These are phyloP conservation scores for Erpornis zantholeuca DNA, from an alignment of 2,113 vertebrate genomes.

Conservation along the genomic window DNA sequence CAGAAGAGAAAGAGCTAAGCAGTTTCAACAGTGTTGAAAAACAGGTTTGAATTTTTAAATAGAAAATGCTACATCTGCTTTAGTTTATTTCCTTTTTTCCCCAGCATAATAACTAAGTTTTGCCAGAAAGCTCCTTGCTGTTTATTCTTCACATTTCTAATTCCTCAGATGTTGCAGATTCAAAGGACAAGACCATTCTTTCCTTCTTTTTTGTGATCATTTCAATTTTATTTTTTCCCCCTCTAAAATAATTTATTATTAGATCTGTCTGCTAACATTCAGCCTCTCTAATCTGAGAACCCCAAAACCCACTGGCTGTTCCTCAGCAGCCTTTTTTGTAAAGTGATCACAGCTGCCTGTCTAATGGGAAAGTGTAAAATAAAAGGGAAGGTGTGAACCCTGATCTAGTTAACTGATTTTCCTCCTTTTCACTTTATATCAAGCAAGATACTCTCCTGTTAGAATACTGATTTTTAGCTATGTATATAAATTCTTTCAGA, in stretches of 20 bases:
- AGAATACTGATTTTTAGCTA: not conserved
- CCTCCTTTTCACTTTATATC: not conserved
- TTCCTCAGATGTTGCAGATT: not conserved
- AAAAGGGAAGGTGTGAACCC: not conserved
- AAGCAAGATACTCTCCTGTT: not conserved
- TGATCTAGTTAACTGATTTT: not conserved
- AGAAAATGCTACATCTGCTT: not conserved
- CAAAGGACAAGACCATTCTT: not conserved
- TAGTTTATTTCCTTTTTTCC: not conserved
- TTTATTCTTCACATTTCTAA: not conserved
- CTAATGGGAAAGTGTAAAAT: not conserved
- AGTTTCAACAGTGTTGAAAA: not conserved
- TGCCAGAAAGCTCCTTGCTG: not conserved
- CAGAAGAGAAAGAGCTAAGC: not conserved
- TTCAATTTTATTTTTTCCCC: not conserved
- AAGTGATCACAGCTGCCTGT: not conserved
- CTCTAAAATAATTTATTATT: not conserved
- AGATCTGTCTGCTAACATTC: not conserved
- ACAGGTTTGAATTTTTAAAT: not conserved
- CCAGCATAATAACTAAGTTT: not conserved
- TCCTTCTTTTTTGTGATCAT: not conserved
- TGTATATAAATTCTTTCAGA: not conserved
- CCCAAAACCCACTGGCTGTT: not conserved
- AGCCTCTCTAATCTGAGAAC: not conserved
- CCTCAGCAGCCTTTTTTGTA: not conserved